Evolutionary conservation across 1,140 invertebrate species (phyloP), one percentile per base, ranked within the genome.

Genomic region (Philopotamus ludificatus): DNA sequence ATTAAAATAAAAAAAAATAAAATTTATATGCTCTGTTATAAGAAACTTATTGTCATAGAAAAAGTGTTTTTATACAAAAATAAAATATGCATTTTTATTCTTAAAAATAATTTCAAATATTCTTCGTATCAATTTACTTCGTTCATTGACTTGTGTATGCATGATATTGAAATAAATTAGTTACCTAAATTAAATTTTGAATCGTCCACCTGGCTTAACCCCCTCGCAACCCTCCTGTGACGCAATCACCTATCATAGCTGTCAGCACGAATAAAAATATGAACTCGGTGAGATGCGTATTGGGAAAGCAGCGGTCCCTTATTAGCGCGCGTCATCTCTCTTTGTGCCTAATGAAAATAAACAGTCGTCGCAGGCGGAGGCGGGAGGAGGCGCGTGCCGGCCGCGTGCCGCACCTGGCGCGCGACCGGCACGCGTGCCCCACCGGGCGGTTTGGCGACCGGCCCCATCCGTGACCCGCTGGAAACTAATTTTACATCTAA

Each of bases 221-320:
- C n/a, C n/a, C n/a, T n/a, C n/a, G n/a, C n/a, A n/a, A n/a, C n/a
- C n/a, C n/a, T n/a, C n/a, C n/a, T n/a, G n/a, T n/a, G n/a, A n/a
- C 47, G 47, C 12, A 15, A 23, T 60, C 21, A 50, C 18, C 34
- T 26, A 39, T 39, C 39, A 7, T 39, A 68, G 61, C 66, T 68
- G 66, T 64, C 66, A 64, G 25, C 20, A 44, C 20, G 50, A 53
- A 64, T 68, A 61, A 68, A 68, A 59, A 60, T 63, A 60, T 60
- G 25, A 60, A 39, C 28, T 7, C 12, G 18, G 54, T 16, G 16
- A 28, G 9, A 21, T 18, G 21, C n/a, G 23, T 60, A 57, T 57
- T 57, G 53, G 41, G 41, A 41, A 25, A 16, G 53, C 34, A 57
- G 41, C 41, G 16, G 26, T 25, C 42, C 21, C 57, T 47, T 57